Percentiles rank a stretch among this genome's conserved stretches.
These are phyloP conservation scores for Asteroscopus sphinx DNA, from an alignment of 2,888 invertebrate genomes.

Conservation along the genomic window DNA sequence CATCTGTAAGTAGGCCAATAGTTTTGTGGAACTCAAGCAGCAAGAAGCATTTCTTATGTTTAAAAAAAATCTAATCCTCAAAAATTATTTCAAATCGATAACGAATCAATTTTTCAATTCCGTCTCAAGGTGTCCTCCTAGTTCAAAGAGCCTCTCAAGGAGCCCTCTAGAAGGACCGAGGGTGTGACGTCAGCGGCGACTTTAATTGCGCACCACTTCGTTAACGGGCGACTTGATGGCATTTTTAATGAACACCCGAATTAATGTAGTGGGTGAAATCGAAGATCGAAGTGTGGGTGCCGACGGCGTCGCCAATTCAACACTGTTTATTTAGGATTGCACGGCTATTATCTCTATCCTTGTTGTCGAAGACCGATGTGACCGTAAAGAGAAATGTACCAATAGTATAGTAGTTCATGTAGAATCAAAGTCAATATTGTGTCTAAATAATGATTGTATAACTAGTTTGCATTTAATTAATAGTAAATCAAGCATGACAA, in stretches of 20 bases:
- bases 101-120: conserved; percentile 84
- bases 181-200: conserved; percentile 88
- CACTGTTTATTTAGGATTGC: conserved; percentile 87
- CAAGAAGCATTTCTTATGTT: too few relatives aligned
- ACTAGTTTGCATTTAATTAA: neutral
- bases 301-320: conserved; percentile 65
- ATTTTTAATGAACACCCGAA: conserved; percentile 90
- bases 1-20: too few relatives aligned
- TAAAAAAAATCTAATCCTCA: too few relatives aligned
- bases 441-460: conserved; percentile 12
- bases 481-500: too few relatives aligned
- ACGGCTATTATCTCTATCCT: conserved; percentile 70
- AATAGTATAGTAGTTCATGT: conserved; percentile 24
- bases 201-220: conserved; percentile 90
- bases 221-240: conserved; percentile 88
- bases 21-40: too few relatives aligned
- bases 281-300: conserved; percentile 85
- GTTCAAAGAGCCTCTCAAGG: conserved; percentile 75
- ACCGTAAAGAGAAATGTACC: conserved; percentile 52
- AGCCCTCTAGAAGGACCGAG: conserved; percentile 66
- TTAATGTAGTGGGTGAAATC: conserved; percentile 89
- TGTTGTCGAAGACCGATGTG: conserved; percentile 53
- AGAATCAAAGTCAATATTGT: conserved; percentile 28
- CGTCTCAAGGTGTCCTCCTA: conserved; percentile 80
- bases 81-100: conserved; percentile 68